Evolutionary conservation across 1,140 invertebrate species (phyloP).

Genomic region (Drosophila pruinosa): DNA sequence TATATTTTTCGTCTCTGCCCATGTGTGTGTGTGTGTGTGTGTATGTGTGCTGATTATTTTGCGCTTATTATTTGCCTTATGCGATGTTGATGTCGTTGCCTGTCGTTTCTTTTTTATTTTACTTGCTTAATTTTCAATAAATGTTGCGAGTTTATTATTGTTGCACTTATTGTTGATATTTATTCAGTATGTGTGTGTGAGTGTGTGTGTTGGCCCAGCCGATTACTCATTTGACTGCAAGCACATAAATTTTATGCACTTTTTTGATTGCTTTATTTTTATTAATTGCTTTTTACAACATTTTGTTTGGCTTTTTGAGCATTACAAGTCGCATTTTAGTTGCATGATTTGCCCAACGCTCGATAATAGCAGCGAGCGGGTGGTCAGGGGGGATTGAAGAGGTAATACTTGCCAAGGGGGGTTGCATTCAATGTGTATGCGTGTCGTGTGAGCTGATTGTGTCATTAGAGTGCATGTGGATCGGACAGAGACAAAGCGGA

Average conservation of each 20-base stretch:
- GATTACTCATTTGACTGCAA: conserved; percentile 80
- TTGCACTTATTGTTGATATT: conserved; percentile 26
- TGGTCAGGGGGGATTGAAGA: neutral
- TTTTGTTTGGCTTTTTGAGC: conserved; percentile 52
- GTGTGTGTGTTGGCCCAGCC: conserved; percentile 41
- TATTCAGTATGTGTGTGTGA: conserved; percentile 6
- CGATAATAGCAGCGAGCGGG: neutral
- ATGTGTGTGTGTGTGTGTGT: neutral
- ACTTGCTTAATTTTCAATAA: conserved; percentile 79
- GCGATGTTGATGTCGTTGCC: conserved; percentile 31
- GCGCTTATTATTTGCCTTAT: conserved; percentile 73
- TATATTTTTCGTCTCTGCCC: conserved; percentile 32
- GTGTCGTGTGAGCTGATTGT: conserved; percentile 72
- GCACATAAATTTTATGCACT: conserved; percentile 77
- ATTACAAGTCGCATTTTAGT: conserved; percentile 51
- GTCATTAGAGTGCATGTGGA: conserved; percentile 66
- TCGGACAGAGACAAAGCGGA: conserved; percentile 61
- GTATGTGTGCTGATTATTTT: conserved; percentile 74
- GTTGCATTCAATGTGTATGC: conserved; percentile 37
- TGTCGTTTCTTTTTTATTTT: conserved; percentile 39
- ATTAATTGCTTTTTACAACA: conserved; percentile 78
- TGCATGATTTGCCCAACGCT: conserved; percentile 33
- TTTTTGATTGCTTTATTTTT: conserved; percentile 71
- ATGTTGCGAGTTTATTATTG: conserved; percentile 67
- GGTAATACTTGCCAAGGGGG: too few relatives aligned